phyloP scores from a whole-genome alignment of 2,113 vertebrate genomes.

The Petroica traversi region DNA sequence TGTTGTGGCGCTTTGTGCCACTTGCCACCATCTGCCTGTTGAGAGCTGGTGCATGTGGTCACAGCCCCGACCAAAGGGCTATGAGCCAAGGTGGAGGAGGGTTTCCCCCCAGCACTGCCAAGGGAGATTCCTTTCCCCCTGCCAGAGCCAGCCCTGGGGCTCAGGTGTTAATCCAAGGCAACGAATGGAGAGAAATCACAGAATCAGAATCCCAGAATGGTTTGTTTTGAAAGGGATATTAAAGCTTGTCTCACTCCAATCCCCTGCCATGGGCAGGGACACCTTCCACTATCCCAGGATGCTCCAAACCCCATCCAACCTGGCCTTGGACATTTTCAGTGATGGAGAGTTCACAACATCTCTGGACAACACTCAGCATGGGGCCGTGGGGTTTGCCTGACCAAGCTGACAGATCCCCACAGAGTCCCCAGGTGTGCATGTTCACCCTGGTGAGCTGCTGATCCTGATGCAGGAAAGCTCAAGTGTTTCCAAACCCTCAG shows the following conservation, averaged over 20 bases:
- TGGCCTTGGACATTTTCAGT: background rate
- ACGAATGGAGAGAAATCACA: background rate
- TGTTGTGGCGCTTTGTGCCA: background rate
- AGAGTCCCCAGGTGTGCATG: background rate
- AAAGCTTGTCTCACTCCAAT: background rate
- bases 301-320: background rate
- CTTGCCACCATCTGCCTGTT: background rate
- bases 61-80: background rate
- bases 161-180: background rate
- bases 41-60: background rate
- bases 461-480: background rate
- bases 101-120: background rate
- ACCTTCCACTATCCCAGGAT: background rate
- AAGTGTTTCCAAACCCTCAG: background rate
- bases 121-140: background rate
- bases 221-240: background rate
- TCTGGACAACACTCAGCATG: fast-evolving
- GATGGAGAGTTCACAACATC: background rate
- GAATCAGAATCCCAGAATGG: background rate
- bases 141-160: background rate
- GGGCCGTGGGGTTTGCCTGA: background rate
- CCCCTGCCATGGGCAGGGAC: background rate
- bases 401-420: background rate
- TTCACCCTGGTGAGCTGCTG: background rate
- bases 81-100: fast-evolving